phyloP scores from a whole-genome alignment of 2,888 invertebrate species.

The Xiphydria camelus region DNA sequence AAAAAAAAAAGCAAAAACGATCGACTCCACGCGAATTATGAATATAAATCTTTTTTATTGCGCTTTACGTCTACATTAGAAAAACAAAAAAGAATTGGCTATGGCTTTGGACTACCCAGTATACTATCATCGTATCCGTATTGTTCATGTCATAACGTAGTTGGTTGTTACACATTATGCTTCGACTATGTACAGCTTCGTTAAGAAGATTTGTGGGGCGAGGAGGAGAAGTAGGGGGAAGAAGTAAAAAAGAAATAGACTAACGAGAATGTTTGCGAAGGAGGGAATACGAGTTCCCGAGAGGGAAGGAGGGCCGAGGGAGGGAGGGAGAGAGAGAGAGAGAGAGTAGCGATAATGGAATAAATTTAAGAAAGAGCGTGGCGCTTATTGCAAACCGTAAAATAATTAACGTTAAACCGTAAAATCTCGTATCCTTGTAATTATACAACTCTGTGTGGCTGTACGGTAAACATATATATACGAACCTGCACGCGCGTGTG shows the following conservation, averaged over 20 bases:
- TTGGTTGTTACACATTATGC: constrained; percentile 10
- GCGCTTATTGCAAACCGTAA: too few relatives aligned
- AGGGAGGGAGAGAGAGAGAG: neutral
- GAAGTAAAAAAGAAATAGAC: neutral
- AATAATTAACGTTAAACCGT: too few relatives aligned
- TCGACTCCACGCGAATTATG: too few relatives aligned
- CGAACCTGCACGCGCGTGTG: too few relatives aligned
- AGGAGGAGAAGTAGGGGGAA: neutral
- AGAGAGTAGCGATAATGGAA: too few relatives aligned
- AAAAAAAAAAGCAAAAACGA: too few relatives aligned
- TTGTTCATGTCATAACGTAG: constrained; percentile 7
- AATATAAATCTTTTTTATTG: constrained; percentile 29
- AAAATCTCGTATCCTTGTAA: too few relatives aligned
- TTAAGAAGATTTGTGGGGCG: constrained; percentile 1
- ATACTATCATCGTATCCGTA: constrained; percentile 16
- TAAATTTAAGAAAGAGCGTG: too few relatives aligned
- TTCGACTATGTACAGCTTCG: constrained; percentile 22
- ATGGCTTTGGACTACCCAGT: constrained; percentile 32
- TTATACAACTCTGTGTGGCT: too few relatives aligned
- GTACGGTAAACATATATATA: too few relatives aligned
- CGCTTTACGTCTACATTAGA: constrained; percentile 12
- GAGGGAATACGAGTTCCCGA: too few relatives aligned
- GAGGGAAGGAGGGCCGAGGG: neutral
- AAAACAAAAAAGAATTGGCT: constrained; percentile 13
- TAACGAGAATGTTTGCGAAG: too few relatives aligned